These are phyloP conservation scores for Pyrocoelia pectoralis DNA, from an alignment of 2,888 invertebrate species.

Conservation along the genomic window DNA sequence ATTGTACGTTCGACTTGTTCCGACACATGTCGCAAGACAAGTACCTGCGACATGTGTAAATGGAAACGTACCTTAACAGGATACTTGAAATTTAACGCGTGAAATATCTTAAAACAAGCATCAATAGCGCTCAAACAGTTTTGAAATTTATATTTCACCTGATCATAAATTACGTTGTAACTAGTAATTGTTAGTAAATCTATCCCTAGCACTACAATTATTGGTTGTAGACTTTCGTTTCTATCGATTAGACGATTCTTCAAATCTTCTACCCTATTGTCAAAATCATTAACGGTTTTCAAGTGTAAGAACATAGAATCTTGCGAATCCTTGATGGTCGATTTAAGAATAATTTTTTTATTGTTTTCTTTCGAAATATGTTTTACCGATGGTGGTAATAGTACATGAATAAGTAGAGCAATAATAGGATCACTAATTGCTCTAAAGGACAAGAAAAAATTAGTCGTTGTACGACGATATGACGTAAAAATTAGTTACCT, in stretches of 20 bases:
- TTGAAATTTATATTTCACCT: not conserved
- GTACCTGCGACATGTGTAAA: too few species aligned
- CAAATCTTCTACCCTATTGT: not conserved
- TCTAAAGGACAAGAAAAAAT: not conserved
- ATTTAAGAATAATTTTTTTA: conserved; percentile 3
- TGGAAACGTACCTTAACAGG: too few species aligned
- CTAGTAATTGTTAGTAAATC: not conserved
- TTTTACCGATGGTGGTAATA: not conserved
- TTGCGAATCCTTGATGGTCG: conserved; percentile 5
- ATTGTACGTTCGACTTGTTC: too few species aligned
- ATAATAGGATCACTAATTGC: not conserved
- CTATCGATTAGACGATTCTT: not conserved
- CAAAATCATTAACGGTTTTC: not conserved
- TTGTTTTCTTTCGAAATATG: not conserved
- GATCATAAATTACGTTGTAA: not conserved
- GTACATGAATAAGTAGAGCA: not conserved
- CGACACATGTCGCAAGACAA: too few species aligned
- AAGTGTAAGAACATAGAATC: not conserved
- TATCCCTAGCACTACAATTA: not conserved
- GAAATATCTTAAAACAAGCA: too few species aligned
- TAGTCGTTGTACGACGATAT: too few species aligned
- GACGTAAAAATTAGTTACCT: not conserved
- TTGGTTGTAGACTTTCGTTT: not conserved
- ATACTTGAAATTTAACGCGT: too few species aligned
- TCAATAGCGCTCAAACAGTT: not conserved